Evolutionary conservation across 2,797 vertebrate genomes (phyloP), one percentile per base, ranked within the genome.

Genomic region (Netta rufina): DNA sequence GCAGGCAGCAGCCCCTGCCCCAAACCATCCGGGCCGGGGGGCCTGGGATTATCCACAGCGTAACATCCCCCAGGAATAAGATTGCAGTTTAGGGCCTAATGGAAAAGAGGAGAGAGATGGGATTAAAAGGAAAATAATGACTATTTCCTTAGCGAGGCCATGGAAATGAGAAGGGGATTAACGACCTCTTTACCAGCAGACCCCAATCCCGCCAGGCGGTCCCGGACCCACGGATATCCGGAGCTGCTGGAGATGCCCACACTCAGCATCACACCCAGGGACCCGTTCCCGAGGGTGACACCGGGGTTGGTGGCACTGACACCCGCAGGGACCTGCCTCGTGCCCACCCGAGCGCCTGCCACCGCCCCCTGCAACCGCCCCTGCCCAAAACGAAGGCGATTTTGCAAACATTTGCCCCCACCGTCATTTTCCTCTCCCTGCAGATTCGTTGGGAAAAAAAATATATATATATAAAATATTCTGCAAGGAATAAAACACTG

Each of bases 61-160:
- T 56, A 89, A 84, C 87, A 70, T 91, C 72, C 93, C 93, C 79
- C 3, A 2, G 90, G 90, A 94, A 56, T 19, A 11, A 74, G 92
- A 92, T 80, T 86, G 88, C 83, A 53, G 80, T 10, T 94, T 57
- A 84, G 79, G 82, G 53, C 53, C 94, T 61, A 8, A 94, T 49
- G 90, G 95, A 14, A 85, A 41, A 39, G 82, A 71, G 93, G 88
- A n/a, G 39, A n/a, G 88, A 36, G 95, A 81, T 38, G 93, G 77
- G 95, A 96, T 96, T 96, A 95, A 54, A 72, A 21, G 76, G 83
- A 20, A 93, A 93, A 96, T 94, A 65, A 94, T 54, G 88, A 93
- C 73, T 58, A 91, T 93, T 96, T 73, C 91, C 83, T 80, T 28
- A 49, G 81, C 13, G 4, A 20, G 74, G 65, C 53, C 0, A 3